Conservation (phyloP, 2,888 invertebrate genomes). For the Scaptomyza parva region DNA sequence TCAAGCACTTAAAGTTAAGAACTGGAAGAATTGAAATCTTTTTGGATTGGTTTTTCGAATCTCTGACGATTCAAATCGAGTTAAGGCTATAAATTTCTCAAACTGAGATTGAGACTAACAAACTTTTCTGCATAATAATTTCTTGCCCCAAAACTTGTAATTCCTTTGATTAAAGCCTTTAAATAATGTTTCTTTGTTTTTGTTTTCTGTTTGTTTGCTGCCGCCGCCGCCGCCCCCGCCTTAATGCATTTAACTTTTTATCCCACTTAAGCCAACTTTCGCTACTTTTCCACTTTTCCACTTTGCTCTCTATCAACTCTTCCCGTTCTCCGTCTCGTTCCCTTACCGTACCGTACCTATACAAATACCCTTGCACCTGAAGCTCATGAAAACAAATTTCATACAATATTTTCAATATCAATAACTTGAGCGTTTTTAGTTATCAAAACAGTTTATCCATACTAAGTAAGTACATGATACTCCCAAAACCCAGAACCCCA, state of each 20-base stretch:
- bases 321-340: not conserved
- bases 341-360: not conserved
- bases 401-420: conserved; percentile 72
- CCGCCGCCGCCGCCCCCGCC: too few species aligned
- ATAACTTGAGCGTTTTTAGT: conserved; percentile 70
- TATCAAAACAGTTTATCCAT: conserved; percentile 76
- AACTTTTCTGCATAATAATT: not conserved
- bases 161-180: not conserved
- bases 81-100: too few species aligned
- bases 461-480: conserved; percentile 61
- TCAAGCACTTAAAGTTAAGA: too few species aligned
- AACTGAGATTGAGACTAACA: too few species aligned
- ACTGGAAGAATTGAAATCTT: too few species aligned
- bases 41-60: too few species aligned
- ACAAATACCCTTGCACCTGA: not conserved
- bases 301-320: not conserved
- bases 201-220: not conserved
- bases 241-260: conserved; percentile 22
- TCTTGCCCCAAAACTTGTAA: not conserved
- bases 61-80: too few species aligned
- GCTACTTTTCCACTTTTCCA: not conserved
- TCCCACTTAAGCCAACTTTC: conserved; percentile 10
- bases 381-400: conserved; percentile 36
- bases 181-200: not conserved
- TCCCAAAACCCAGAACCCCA: not conserved